Percentiles rank a stretch among this genome's conserved stretches.
Conservation (phyloP, 2,113 vertebrate species). For the Emydura subglobosa region DNA sequence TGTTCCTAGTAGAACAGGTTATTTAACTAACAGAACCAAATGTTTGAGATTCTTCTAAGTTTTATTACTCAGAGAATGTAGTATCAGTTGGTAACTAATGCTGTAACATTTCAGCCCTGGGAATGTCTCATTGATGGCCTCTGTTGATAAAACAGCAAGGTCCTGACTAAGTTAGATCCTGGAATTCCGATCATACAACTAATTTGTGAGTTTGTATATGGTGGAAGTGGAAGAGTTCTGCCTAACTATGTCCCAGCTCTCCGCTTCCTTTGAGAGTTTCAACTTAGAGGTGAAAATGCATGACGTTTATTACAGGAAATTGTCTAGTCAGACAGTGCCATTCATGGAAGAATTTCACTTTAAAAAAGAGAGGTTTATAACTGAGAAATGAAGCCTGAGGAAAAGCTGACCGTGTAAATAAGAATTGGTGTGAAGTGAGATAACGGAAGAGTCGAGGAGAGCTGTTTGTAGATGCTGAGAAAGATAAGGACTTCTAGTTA, state of each 20-base stretch:
- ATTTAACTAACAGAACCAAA: background rate
- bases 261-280: background rate
- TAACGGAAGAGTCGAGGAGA: background rate
- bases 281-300: background rate
- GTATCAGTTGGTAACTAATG: background rate
- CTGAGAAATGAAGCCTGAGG: background rate
- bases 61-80: fast-evolving
- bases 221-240: background rate
- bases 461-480: background rate
- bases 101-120: background rate
- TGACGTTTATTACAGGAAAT: background rate
- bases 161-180: background rate
- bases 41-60: background rate
- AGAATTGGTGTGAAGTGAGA: background rate
- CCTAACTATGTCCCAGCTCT: background rate
- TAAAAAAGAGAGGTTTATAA: background rate
- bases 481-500: background rate
- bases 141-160: background rate
- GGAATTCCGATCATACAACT: background rate
- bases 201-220: background rate
- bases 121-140: background rate
- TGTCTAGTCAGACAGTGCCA: background rate
- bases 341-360: background rate
- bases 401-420: background rate
- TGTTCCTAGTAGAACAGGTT: background rate